Evolutionary conservation across 2,113 vertebrate species (phyloP).

Genomic region (Cyprinodon variegatus): DNA sequence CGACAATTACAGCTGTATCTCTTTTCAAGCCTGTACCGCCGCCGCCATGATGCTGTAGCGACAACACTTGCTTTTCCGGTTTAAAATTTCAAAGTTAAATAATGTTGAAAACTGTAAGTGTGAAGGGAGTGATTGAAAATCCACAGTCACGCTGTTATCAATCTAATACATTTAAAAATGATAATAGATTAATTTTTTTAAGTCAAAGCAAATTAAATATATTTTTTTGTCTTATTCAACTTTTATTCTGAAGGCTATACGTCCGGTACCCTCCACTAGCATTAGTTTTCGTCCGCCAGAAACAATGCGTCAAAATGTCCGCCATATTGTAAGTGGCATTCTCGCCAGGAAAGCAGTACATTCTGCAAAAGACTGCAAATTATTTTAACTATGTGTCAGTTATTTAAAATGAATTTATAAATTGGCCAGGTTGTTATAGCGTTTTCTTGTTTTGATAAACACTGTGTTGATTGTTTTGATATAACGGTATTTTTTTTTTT

Average conservation of each 20-base stretch:
- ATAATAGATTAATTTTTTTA: not conserved
- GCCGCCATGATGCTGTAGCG: conserved; percentile 1
- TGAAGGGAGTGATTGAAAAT: not conserved
- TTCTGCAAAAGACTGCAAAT: too few relatives aligned
- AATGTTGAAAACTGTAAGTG: not conserved
- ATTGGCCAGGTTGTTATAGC: too few relatives aligned
- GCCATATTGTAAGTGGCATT: not conserved
- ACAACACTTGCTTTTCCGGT: conserved; percentile 4
- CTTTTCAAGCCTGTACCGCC: conserved; percentile 1
- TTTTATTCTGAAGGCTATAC: not conserved
- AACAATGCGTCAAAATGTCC: not conserved
- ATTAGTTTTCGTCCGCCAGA: not conserved
- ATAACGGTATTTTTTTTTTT: too few relatives aligned
- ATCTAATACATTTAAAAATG: not conserved
- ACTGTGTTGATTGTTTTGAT: too few relatives aligned
- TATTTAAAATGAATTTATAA: too few relatives aligned
- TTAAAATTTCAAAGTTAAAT: conserved; percentile 41
- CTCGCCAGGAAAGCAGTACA: not conserved
- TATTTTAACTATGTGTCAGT: too few relatives aligned
- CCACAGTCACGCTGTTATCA: not conserved
- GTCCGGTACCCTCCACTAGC: too few relatives aligned
- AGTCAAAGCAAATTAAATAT: not conserved
- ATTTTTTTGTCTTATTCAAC: not conserved
- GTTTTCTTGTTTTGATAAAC: too few relatives aligned
- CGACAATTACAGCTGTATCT: too few relatives aligned